These are phyloP conservation scores for Ptychoptera contaminata DNA, from an alignment of 2,888 invertebrate genomes.

Conservation along the genomic window DNA sequence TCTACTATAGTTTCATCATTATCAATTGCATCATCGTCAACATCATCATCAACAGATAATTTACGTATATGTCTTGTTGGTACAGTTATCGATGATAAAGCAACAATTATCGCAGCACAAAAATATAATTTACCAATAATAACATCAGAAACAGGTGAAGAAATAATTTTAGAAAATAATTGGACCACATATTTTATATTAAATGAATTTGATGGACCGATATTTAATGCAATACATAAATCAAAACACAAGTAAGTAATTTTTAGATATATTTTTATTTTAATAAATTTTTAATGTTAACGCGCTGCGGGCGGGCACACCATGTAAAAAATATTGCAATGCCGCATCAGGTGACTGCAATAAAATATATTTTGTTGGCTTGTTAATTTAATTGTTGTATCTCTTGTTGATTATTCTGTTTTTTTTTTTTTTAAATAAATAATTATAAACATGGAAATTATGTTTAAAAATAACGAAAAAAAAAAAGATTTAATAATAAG, in stretches of 20 bases:
- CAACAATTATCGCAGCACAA: slow-evolving; percentile 39
- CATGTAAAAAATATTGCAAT: no score
- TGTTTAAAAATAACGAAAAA: no score
- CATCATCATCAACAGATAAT: slow-evolving; percentile 30
- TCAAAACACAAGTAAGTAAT: slow-evolving; percentile 39
- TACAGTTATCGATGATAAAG: slow-evolving; percentile 35
- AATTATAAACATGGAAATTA: no score
- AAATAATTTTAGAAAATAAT: slow-evolving; percentile 38
- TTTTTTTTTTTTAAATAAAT: no score
- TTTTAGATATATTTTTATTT: background rate
- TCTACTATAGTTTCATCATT: background rate
- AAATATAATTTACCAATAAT: slow-evolving; percentile 46
- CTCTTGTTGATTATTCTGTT: no score
- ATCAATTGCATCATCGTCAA: slow-evolving; percentile 19
- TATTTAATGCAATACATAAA: slow-evolving; percentile 45
- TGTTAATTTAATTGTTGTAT: no score
- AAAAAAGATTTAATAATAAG: no score
- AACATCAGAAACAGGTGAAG: slow-evolving; percentile 43
- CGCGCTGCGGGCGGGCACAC: no score
- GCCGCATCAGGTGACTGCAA: no score
- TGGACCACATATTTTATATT: slow-evolving; percentile 54
- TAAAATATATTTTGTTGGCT: no score
- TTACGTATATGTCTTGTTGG: slow-evolving; percentile 50
- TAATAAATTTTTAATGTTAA: no score
- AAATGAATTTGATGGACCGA: slow-evolving; percentile 49